Percentiles rank a stretch among this genome's conserved stretches.
Evolutionary conservation across 2,113 vertebrate genomes (phyloP).

Genomic region (Percina caprodes): DNA sequence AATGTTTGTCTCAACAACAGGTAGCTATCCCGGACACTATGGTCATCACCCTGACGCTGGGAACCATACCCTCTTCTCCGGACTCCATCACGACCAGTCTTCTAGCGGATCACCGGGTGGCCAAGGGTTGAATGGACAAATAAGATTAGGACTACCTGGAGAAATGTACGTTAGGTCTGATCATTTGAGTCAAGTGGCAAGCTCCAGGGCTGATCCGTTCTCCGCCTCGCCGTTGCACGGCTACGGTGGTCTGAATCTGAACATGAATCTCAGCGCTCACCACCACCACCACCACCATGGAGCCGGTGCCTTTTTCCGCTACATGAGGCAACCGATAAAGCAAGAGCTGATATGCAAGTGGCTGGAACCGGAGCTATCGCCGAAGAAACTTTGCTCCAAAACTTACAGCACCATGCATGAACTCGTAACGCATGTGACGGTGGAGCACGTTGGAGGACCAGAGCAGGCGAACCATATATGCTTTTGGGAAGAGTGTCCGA

Average conservation of each 20-base stretch:
- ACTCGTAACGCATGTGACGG: slow-evolving; percentile 97
- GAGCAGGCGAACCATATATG: slow-evolving; percentile 98
- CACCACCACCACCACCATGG: slow-evolving; percentile 87
- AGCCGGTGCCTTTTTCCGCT: slow-evolving; percentile 97
- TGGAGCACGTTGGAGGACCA: slow-evolving; percentile 99
- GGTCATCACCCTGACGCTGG: slow-evolving; percentile 93
- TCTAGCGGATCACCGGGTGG: slow-evolving; percentile 93
- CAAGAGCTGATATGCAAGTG: slow-evolving; percentile 99
- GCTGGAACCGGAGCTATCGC: slow-evolving; percentile 89
- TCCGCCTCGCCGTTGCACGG: slow-evolving; percentile 91
- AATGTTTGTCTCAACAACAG: slow-evolving; percentile 99
- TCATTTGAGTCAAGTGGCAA: slow-evolving; percentile 93
- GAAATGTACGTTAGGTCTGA: slow-evolving; percentile 97
- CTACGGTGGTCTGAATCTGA: slow-evolving; percentile 92
- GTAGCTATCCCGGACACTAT: slow-evolving; percentile 99
- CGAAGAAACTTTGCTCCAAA: slow-evolving; percentile 94
- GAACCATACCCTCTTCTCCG: slow-evolving; percentile 92
- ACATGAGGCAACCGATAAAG: slow-evolving; percentile 99
- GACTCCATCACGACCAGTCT: slow-evolving; percentile 93
- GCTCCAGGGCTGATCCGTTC: slow-evolving; percentile 94
- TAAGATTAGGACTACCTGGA: slow-evolving; percentile 98
- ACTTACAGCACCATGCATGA: slow-evolving; percentile 99
- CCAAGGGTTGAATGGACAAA: slow-evolving; percentile 94
- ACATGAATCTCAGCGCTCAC: slow-evolving; percentile 93
- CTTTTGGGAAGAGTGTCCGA: slow-evolving; percentile 99